These are phyloP conservation scores for Drosophila antonietae DNA, from an alignment of 2,888 invertebrate genomes.

Conservation along the genomic window DNA sequence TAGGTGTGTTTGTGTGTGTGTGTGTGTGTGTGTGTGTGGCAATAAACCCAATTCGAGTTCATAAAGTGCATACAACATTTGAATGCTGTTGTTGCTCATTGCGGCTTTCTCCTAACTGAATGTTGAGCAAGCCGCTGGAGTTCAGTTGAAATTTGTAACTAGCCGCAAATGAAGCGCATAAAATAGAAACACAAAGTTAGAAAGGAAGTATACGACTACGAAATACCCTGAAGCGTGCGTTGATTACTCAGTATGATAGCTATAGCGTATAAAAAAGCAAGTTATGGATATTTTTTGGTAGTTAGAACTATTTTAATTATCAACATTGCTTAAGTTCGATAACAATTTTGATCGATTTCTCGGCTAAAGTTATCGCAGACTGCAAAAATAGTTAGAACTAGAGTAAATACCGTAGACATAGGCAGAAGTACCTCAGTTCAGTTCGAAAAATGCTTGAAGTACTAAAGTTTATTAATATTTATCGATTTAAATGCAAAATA, in stretches of 20 bases:
- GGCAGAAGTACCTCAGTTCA: too few species aligned
- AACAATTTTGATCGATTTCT: background rate
- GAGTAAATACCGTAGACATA: too few species aligned
- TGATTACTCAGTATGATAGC: background rate
- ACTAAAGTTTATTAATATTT: background rate
- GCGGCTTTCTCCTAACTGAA: conserved; percentile 49
- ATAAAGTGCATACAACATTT: conserved; percentile 46
- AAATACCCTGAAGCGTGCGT: background rate
- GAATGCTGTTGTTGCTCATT: conserved; percentile 45
- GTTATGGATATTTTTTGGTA: background rate
- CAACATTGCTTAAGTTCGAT: background rate
- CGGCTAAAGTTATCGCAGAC: background rate
- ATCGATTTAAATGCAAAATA: background rate
- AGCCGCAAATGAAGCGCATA: conserved; percentile 49
- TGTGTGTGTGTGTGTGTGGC: conserved; percentile 49
- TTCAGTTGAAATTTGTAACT: conserved; percentile 64
- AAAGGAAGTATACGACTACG: background rate
- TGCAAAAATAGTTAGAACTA: too few species aligned
- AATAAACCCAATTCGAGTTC: conserved; percentile 68
- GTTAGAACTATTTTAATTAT: background rate
- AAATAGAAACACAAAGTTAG: background rate
- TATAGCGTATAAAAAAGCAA: background rate
- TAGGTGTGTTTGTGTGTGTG: conserved; percentile 39
- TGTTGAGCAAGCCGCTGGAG: conserved; percentile 35
- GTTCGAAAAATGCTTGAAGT: too few species aligned